Base-by-base conservation (phyloP, 2,797 vertebrate genomes). In the Pteropus rufus region DNA sequence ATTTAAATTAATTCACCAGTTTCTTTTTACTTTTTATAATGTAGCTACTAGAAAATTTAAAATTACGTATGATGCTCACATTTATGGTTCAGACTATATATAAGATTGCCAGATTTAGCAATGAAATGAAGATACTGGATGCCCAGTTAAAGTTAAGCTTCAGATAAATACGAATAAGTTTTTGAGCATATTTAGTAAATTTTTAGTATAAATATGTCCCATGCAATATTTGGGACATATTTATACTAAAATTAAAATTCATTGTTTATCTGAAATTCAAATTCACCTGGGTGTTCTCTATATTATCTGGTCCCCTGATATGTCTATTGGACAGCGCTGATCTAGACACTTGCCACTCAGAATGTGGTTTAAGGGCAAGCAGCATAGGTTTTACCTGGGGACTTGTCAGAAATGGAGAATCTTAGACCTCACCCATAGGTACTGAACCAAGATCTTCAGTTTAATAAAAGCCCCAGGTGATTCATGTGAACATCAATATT, bases 21-120 rank as follows among this genome's bases (percentile, higher is more conserved):
- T 60, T 79, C 10, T 93, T 94, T 92, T 92, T 82, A 67, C 69
- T 86, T 95, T 89, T 88, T 70, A 54, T 95, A 95, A 94, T 46
- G 73, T 18, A 79, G 36, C 29, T 86, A 24, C 39, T 70, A 49
- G 52, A 62, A 94, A 79, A 56, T 73, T 60, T 31, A 23, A 46
- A 87, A 58, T 92, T 89, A 84, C 1, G 12, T 24, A 52, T 18
- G 31, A 67, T 82, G 26, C 58, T 88, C 16, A 29, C 7, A 60
- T 75, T 44, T 92, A 11, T 46, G 64, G 7, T 60, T 84, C 73
- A 56, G 34, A 23, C 16, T 24, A 46, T n/a, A 94, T 11, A 34
- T 72, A 41, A 76, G 46, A 24, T 56, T 69, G 10, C 21, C 18
- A 34, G 41, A 29, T 34, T 90, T 87, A 83, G 24, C 70, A 85